These are phyloP conservation scores for Crotalus helleri DNA, from an alignment of 2,113 vertebrate species.

Conservation along the genomic window DNA sequence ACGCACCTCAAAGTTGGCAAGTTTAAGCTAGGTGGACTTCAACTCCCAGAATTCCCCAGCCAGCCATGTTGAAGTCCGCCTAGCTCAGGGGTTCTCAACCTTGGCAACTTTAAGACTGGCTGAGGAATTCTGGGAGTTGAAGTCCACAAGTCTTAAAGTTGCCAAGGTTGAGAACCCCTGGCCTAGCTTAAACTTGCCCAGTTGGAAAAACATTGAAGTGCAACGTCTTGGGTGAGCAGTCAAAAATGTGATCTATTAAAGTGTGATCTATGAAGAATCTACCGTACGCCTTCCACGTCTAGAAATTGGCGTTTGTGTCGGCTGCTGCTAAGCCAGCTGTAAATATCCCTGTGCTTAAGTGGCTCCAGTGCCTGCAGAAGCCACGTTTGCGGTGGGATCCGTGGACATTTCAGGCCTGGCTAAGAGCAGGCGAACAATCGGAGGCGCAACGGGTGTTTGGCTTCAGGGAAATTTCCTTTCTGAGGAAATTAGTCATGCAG, in stretches of 20 bases:
- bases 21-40: neutral
- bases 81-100: neutral
- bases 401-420: neutral
- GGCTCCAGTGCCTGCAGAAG: neutral
- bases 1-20: no score
- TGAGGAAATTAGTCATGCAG: slow-evolving; percentile 63
- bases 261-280: neutral
- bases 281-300: no score
- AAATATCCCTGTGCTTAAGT: neutral
- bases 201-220: neutral
- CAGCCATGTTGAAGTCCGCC: neutral
- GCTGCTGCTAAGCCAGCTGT: neutral
- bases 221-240: neutral
- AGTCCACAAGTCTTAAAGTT: no score
- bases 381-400: neutral
- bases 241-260: neutral
- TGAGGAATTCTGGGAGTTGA: no score
- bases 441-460: slow-evolving; percentile 30
- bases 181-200: neutral
- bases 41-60: neutral
- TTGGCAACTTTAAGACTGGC: no score
- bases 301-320: neutral
- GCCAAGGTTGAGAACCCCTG: no score
- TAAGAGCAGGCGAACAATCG: slow-evolving; percentile 27
- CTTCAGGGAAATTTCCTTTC: slow-evolving; percentile 63